Evolutionary conservation across 2,113 vertebrate species (phyloP), one percentile per base, ranked within the genome.

Genomic region (Callipepla californica): DNA sequence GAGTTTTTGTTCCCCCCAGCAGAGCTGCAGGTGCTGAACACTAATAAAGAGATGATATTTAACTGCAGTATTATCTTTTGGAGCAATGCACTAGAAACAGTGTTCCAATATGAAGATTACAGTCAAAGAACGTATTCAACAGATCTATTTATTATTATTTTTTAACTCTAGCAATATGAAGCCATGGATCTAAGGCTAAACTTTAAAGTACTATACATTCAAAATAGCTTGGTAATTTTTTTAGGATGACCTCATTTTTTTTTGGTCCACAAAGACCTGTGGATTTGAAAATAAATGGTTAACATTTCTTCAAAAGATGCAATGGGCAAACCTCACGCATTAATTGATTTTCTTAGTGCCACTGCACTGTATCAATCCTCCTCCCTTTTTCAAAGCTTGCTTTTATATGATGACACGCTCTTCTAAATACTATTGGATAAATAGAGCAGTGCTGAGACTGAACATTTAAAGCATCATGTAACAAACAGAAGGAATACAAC

Each of bases 1-100:
- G 20, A 63, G 36, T 57, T 17, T 12, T 15, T 20, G 23, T 1
- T 0, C 6, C 9, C n/a, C 13, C 26, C 25, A 19, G 0, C 0
- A 85, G 28, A 77, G 25, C n/a, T 47, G 57, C 5, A 10, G n/a
- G n/a, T 40, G 28, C 23, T 72, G 26, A 62, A 26, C 57, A 40
- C 72, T 62, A 66, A 67, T 32, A 20, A 68, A 86, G 44, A 61
- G 6, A 38, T 16, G 0, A 40, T 28, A 48, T 58, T 83, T 78
- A 80, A 77, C 18, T 3, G 3, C 61, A 63, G 59, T 42, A 20
- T 11, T 70, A 38, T 51, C 17, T 42, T 92, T 34, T 40, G 23
- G 47, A 84, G 21, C 19, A 80, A n/a, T 13, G 18, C 1, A 2
- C 30, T 45, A 70, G 44, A 63, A 91, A 38, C 9, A 8, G 7